Conservation (phyloP, 2,888 invertebrate species). For the Cryptus armator region DNA sequence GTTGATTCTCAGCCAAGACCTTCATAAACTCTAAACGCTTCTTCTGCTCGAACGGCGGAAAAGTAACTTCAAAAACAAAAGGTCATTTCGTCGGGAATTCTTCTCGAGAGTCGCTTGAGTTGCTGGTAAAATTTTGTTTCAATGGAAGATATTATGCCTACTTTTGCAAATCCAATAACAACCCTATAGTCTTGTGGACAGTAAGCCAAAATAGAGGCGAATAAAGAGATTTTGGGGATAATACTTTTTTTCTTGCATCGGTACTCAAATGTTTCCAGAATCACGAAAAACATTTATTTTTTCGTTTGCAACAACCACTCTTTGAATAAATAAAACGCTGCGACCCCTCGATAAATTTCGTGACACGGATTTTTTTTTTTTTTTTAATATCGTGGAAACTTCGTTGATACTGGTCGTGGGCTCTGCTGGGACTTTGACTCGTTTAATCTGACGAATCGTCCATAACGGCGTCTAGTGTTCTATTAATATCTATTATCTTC, state of each 20-base stretch:
- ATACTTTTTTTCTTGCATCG: not conserved
- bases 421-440: not conserved
- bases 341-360: not conserved
- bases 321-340: not conserved
- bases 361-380: not conserved
- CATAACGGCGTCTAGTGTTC: constrained; percentile 63
- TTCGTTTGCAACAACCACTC: not conserved
- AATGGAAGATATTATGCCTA: constrained; percentile 40
- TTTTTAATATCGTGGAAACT: not conserved
- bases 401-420: not conserved
- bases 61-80: constrained; percentile 62
- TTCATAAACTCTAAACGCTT: constrained; percentile 29
- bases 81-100: constrained; percentile 17
- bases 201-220: constrained; percentile 26
- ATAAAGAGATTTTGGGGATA: not conserved
- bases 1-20: constrained; percentile 40
- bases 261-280: not conserved
- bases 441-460: constrained; percentile 33
- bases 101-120: constrained; percentile 9
- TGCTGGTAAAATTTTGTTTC: constrained; percentile 16
- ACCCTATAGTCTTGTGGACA: constrained; percentile 24
- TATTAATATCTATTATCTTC: constrained; percentile 84
- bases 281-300: not conserved
- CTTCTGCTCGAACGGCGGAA: constrained; percentile 41
- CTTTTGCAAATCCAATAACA: constrained; percentile 59